Conservation (phyloP, 2,888 invertebrate species). For the Helicoverpa assulta region DNA sequence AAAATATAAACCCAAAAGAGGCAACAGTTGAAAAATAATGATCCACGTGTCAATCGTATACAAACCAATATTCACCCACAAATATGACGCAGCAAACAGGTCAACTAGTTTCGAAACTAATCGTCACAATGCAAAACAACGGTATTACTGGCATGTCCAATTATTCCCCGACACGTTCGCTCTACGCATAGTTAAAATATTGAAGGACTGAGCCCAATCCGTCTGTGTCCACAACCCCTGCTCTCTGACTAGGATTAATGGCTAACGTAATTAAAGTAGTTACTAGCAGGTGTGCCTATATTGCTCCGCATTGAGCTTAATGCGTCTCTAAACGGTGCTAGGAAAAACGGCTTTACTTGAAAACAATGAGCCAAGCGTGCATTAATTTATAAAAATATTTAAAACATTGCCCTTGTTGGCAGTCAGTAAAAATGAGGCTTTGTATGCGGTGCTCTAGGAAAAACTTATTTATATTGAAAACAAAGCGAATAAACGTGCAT, state of each 20-base stretch:
- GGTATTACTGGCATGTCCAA: conserved; percentile 56
- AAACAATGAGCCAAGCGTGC: conserved; percentile 21
- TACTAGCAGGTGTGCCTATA: conserved; percentile 81
- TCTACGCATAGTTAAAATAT: conserved; percentile 70
- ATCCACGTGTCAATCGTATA: conserved; percentile 6
- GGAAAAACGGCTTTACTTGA: conserved; percentile 29
- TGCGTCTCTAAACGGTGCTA: conserved; percentile 35
- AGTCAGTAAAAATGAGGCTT: too few species aligned
- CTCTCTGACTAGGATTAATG: conserved; percentile 81
- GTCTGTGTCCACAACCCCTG: conserved; percentile 82
- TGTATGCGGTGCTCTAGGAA: conserved; percentile 23
- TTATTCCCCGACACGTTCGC: conserved; percentile 55
- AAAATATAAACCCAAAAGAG: not conserved
- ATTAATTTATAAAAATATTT: not conserved
- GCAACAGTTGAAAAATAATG: conserved; percentile 4
- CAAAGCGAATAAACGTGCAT: not conserved
- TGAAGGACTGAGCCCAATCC: conserved; percentile 74
- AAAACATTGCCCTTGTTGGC: not conserved
- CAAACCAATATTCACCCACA: conserved; percentile 29
- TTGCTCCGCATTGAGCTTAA: conserved; percentile 54
- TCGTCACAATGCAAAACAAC: conserved; percentile 58
- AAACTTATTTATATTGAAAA: conserved; percentile 27
- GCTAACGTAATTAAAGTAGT: conserved; percentile 84
- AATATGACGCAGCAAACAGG: conserved; percentile 35
- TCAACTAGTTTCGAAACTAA: conserved; percentile 49